Evolutionary conservation across 2,113 vertebrate species (phyloP), one percentile per base, ranked within the genome.

Genomic region (Neotoma lepida): DNA sequence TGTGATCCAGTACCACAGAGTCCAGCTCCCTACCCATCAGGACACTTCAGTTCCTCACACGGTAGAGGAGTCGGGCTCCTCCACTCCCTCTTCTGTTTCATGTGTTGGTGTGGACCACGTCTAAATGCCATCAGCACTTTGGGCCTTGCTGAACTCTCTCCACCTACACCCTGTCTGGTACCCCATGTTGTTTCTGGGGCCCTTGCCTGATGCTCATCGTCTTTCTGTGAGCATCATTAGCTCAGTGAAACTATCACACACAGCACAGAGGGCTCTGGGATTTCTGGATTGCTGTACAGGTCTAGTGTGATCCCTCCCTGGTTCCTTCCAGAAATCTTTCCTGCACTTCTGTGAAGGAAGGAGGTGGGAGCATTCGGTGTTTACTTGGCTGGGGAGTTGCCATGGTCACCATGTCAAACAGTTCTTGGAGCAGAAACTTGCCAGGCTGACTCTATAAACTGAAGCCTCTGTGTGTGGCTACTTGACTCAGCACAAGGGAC

Each of bases 261-360:
- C 6, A 22, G 41, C 9, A 64, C 49, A 22, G 13, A 71, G 17
- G 20, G 6, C 4, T 33, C 41, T 77, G 9, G n/a, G 20, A 58
- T 81, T 71, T 56, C 63, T 70, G 26, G n/a, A 26, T 46, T 63
- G 12, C 71, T 93, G 15, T 63, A 26, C 30, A n/a, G 9, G 61
- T 51, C 86, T 26, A 46, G 1, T 39, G 24, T 41, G 49, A 89
- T 44, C 9, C 49, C 0, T 44, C 74, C 46, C 12, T 56, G 30
- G 20, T 77, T 6, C n/a, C 54, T 94, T 93, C 70, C 58, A 95
- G 76, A 92, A 92, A 41, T 86, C 82, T 93, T 84, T 87, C 46
- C 58, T 89, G 70, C 2, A 44, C 58, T 86, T 7, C 71, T 82
- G 35, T 9, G 84, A 88, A 84, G 12, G 28, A 73, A 94, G n/a